Evolutionary conservation across 2,888 invertebrate genomes (phyloP).

Genomic region (Exephanes ischioxanthus): DNA sequence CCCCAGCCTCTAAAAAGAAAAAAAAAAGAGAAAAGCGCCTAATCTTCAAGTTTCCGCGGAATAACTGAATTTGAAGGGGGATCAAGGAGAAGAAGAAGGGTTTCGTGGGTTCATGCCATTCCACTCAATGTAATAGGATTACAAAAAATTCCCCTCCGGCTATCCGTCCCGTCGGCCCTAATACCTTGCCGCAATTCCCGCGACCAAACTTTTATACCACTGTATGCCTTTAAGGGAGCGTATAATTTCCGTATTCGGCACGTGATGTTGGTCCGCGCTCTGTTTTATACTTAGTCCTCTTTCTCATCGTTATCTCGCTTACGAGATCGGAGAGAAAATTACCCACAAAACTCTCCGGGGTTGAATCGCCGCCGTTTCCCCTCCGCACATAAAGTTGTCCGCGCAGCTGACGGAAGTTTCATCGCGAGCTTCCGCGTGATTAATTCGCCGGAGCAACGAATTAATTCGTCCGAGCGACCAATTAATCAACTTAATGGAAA

Average conservation of each 20-base stretch:
- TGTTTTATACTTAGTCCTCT: background rate
- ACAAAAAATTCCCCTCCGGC: background rate
- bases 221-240: background rate
- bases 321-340: background rate
- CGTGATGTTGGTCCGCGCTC: background rate
- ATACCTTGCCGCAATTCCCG: conserved; percentile 8
- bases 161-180: background rate
- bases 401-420: background rate
- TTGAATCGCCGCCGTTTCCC: background rate
- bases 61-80: conserved; percentile 16
- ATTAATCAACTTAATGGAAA: background rate
- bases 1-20: background rate
- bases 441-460: background rate
- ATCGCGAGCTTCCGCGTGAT: background rate
- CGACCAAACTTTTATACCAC: conserved; percentile 4
- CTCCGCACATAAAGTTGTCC: background rate
- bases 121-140: conserved; percentile 30
- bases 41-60: background rate
- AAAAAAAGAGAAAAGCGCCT: background rate
- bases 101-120: background rate
- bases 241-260: conserved; percentile 17
- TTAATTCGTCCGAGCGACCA: background rate
- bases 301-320: background rate
- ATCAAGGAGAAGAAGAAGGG: background rate
- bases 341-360: background rate